Evolutionary conservation across 1,140 invertebrate species (phyloP).

Genomic region (Eufriesea mexicana): DNA sequence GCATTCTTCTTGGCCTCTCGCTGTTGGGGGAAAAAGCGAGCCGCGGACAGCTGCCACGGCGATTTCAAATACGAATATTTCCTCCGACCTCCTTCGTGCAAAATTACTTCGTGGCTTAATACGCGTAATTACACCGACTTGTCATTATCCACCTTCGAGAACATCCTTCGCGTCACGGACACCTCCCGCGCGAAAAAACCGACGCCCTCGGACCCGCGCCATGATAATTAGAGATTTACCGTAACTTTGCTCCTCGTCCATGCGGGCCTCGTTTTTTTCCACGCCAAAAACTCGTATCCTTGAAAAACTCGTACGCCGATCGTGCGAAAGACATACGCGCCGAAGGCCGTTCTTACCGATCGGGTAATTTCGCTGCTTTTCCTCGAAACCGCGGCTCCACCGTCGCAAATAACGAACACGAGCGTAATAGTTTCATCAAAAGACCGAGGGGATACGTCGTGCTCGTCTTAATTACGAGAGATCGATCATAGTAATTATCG

Average conservation of each 20-base stretch:
- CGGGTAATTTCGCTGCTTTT: background rate
- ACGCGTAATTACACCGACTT: slow-evolving; percentile 52
- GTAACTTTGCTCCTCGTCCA: slow-evolving; percentile 67
- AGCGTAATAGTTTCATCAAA: background rate
- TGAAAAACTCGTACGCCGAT: background rate
- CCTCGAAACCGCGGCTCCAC: background rate
- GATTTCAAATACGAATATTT: slow-evolving; percentile 39
- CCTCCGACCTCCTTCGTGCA: background rate
- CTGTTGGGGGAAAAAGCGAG: background rate
- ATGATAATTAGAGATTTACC: slow-evolving; percentile 75
- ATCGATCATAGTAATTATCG: slow-evolving; percentile 1
- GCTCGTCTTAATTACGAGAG: too few species aligned
- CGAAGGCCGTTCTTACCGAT: background rate
- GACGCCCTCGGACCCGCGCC: slow-evolving; percentile 51
- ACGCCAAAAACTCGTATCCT: slow-evolving; percentile 49
- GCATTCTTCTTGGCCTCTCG: background rate
- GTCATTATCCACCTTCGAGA: slow-evolving; percentile 56
- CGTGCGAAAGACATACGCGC: background rate
- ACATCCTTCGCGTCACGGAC: slow-evolving; percentile 36
- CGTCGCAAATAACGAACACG: background rate
- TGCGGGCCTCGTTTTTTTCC: slow-evolving; percentile 60
- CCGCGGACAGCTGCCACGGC: slow-evolving; percentile 18
- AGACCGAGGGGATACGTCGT: background rate
- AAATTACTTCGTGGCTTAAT: slow-evolving; percentile 48
- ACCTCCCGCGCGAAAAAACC: slow-evolving; percentile 26